Evolutionary conservation across 1,140 invertebrate species (phyloP).

Genomic region (Ditylenchus dipsaci): DNA sequence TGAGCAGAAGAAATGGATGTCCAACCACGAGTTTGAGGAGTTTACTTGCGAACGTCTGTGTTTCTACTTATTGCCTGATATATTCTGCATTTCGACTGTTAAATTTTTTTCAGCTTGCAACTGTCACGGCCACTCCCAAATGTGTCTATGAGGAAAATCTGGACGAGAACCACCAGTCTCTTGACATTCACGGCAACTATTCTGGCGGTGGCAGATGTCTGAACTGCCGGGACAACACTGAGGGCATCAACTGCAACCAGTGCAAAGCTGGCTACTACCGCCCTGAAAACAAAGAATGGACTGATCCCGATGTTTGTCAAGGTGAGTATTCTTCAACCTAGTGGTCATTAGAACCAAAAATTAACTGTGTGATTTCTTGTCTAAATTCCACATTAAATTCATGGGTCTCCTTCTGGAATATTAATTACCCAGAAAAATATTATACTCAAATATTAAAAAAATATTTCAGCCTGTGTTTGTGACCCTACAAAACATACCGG

Average conservation of each 20-base stretch:
- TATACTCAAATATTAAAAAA: constrained; percentile 23
- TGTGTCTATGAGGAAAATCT: constrained; percentile 81
- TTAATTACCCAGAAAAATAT: too few relatives aligned
- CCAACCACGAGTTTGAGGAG: constrained; percentile 58
- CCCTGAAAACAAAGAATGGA: constrained; percentile 73
- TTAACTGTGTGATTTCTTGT: too few relatives aligned
- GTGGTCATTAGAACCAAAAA: too few relatives aligned
- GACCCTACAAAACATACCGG: constrained; percentile 79
- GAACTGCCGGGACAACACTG: constrained; percentile 85
- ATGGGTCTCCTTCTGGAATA: too few relatives aligned
- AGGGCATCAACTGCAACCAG: constrained; percentile 93
- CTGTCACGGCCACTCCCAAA: constrained; percentile 84
- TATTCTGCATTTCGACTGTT: background rate
- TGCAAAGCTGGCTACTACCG: constrained; percentile 80
- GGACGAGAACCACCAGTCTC: constrained; percentile 71
- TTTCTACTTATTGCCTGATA: background rate
- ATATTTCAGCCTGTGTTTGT: constrained; percentile 77
- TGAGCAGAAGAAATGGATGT: constrained; percentile 76
- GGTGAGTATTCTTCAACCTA: constrained; percentile 63
- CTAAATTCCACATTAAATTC: too few relatives aligned
- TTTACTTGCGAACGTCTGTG: constrained; percentile 60
- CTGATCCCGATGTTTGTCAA: constrained; percentile 83
- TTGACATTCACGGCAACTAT: constrained; percentile 85
- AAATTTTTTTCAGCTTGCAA: constrained; percentile 86
- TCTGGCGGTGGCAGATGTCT: constrained; percentile 86